Percentiles rank a stretch among this genome's conserved stretches.
phyloP scores from a whole-genome alignment of 2,797 vertebrate genomes.

The Sarcophilus harrisii region DNA sequence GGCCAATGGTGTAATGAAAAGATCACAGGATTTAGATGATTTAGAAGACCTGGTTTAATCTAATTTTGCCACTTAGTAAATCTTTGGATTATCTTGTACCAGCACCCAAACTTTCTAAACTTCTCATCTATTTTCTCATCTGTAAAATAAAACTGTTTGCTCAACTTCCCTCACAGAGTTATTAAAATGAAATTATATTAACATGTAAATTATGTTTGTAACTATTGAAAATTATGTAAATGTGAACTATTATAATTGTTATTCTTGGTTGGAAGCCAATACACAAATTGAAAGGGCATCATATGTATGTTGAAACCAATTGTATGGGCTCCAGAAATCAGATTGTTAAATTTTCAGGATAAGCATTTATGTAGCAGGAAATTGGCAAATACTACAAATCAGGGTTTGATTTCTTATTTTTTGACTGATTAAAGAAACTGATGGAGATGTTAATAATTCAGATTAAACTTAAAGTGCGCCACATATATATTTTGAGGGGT shows the following conservation, averaged over 20 bases:
- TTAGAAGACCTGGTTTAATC: neutral
- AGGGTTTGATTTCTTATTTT: neutral
- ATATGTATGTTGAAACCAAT: neutral
- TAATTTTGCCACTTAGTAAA: neutral
- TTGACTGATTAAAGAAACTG: neutral
- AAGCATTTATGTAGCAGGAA: neutral
- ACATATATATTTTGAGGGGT: neutral
- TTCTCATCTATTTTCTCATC: neutral
- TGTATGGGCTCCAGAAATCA: neutral
- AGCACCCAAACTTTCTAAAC: neutral
- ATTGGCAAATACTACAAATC: neutral
- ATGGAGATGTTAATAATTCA: neutral
- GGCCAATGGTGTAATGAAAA: neutral
- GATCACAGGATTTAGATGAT: neutral
- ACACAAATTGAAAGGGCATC: neutral
- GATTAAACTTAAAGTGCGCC: neutral
- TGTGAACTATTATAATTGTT: neutral
- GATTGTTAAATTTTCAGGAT: neutral
- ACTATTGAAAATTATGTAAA: neutral
- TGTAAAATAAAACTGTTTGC: neutral
- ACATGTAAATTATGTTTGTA: neutral
- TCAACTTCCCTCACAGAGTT: neutral
- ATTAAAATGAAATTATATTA: neutral
- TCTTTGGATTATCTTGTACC: neutral
- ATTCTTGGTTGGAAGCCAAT: neutral